Evolutionary conservation across 1,140 invertebrate species (phyloP), one percentile per base, ranked within the genome.

Genomic region (Ruditapes philippinarum): DNA sequence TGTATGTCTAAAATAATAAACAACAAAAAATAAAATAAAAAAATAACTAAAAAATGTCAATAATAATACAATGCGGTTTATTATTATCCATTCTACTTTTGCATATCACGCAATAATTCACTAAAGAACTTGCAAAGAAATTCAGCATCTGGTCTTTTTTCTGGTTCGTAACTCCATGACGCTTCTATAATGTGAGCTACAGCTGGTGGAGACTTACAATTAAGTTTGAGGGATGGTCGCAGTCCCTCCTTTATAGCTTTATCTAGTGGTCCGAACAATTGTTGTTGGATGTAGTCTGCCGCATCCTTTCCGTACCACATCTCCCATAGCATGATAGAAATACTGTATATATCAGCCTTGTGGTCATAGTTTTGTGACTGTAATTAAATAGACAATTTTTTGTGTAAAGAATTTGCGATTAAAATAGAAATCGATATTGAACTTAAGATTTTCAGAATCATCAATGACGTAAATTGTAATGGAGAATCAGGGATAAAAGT

Each of bases 241-340:
- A 92, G 85, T 28, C 91, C 93, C 14, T 42, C 54, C 36, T 86
- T 88, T 1, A 92, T 74, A 0, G 88, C 83, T 14, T 91, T 76
- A 62, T 92, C 91, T 22, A 91, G 79, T 0, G 54, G 70, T 28
- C 51, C 62, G 19, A 90, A 79, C 31, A 92, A 25, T 45, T 90
- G 78, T n/a, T 80, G 76, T 28, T 81, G 38, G 14, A 93, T 92
- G 49, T 93, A 90, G 57, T 92, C 91, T 28, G 92, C 93, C 2
- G 91, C 92, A 81, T 94, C 94, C 17, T 87, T 76, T 3, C 93
- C 94, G 60, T 94, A 95, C 94, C 94, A 95, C 88, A 95, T 91
- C 85, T 95, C 94, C 94, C 94, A 95, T 31, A 94, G 36, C 19
- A 95, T 92, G 33, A 94, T 91, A 9, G 78, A 93, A n/a, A 95